Conservation (phyloP, 2,888 invertebrate species). For the Mimas tiliae region DNA sequence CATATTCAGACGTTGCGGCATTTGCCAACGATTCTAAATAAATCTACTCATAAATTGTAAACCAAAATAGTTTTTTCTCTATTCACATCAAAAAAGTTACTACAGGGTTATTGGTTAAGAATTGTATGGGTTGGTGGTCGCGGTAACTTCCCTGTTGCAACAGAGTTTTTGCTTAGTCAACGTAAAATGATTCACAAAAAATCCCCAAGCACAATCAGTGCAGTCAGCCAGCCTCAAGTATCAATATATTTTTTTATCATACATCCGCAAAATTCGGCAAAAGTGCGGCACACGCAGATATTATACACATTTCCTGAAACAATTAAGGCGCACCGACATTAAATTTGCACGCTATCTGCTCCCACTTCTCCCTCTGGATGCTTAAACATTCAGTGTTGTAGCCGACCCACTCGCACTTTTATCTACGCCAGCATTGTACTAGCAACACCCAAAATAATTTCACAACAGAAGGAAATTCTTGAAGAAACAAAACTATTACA, state of each 20-base stretch:
- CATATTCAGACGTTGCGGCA: neutral
- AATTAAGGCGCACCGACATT: constrained; percentile 54
- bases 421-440: constrained; percentile 29
- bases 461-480: constrained; percentile 25
- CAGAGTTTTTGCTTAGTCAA: constrained; percentile 13
- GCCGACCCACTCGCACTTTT: constrained; percentile 33
- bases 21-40: constrained; percentile 4
- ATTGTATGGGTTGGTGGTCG: constrained; percentile 13
- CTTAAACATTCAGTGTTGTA: constrained; percentile 47
- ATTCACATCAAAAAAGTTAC: constrained; percentile 22
- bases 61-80: constrained; percentile 7
- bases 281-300: constrained; percentile 35
- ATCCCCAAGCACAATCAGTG: constrained; percentile 19
- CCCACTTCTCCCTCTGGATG: constrained; percentile 35
- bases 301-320: constrained; percentile 51
- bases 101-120: constrained; percentile 15
- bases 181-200: constrained; percentile 29
- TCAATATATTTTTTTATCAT: constrained; percentile 6
- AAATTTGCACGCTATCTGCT: constrained; percentile 52
- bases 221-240: neutral
- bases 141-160: constrained; percentile 22
- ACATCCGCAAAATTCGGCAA: constrained; percentile 12
- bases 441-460: constrained; percentile 23
- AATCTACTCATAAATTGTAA: neutral
- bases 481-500: constrained; percentile 21